A percentile compares a stretch with the other conserved stretches of the same genome.
Conservation (phyloP, 1,140 invertebrate species). For the Littorina saxatilis region DNA sequence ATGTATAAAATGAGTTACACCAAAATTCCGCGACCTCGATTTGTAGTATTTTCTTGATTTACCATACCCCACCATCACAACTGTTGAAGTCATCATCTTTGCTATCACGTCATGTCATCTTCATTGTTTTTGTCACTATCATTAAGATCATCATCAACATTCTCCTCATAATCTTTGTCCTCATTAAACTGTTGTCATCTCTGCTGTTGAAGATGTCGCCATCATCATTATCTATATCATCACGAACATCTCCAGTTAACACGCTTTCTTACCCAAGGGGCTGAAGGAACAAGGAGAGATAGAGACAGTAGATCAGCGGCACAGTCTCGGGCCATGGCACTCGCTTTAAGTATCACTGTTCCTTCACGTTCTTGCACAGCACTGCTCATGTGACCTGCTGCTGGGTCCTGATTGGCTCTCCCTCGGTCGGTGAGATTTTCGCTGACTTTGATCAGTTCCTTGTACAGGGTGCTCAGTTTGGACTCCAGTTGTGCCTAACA, state of each 20-base stretch:
- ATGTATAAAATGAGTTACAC: too few species aligned
- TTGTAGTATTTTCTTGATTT: too few species aligned
- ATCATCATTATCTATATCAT: too few species aligned
- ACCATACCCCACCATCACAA: too few species aligned
- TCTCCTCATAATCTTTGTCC: too few species aligned
- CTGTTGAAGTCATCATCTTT: too few species aligned
- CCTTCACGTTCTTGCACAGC: slow-evolving; percentile 55
- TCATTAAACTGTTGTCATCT: too few species aligned
- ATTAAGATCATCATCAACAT: too few species aligned
- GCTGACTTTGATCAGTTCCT: slow-evolving; percentile 60
- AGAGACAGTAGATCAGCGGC: slow-evolving; percentile 61
- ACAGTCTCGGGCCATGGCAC: slow-evolving; percentile 61
- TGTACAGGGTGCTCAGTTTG: slow-evolving; percentile 63
- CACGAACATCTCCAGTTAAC: not conserved
- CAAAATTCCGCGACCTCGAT: too few species aligned
- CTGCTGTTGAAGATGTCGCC: too few species aligned
- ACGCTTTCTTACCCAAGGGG: slow-evolving; percentile 66
- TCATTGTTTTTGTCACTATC: too few species aligned
- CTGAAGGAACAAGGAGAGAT: slow-evolving; percentile 64
- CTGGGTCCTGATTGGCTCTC: slow-evolving; percentile 32
- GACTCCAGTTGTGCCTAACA: slow-evolving; percentile 65
- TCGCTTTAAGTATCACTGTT: slow-evolving; percentile 55
- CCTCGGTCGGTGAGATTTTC: slow-evolving; percentile 41
- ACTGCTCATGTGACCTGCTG: slow-evolving; percentile 49
- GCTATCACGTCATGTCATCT: too few species aligned